Conservation (phyloP, 2,888 invertebrate genomes). For the Drosophila flavopinicola region DNA sequence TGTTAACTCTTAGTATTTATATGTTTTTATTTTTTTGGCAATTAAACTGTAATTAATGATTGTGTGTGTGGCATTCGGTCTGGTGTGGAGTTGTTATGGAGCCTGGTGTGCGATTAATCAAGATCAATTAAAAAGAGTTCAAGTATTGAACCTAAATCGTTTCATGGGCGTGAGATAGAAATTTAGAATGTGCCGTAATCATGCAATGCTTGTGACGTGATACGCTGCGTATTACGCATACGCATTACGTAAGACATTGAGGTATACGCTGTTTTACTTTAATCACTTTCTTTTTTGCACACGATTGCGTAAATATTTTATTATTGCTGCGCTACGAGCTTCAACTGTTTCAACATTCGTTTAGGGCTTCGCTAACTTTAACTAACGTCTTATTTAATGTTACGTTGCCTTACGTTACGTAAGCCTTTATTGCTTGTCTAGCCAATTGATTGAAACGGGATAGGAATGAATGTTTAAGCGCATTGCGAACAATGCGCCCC, state of each 20-base stretch:
- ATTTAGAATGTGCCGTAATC: conserved; percentile 54
- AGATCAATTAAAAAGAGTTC: conserved; percentile 78
- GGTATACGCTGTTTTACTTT: not conserved
- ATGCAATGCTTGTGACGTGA: conserved; percentile 41
- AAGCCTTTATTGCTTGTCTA: not conserved
- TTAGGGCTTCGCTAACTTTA: too few species aligned
- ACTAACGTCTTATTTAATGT: too few species aligned
- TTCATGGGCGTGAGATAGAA: conserved; percentile 61
- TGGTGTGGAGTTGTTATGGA: conserved; percentile 41
- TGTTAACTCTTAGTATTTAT: conserved; percentile 35
- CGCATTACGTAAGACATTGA: conserved; percentile 15
- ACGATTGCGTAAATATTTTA: too few species aligned
- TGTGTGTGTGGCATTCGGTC: conserved; percentile 50
- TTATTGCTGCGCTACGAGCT: too few species aligned
- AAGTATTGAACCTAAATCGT: conserved; percentile 71
- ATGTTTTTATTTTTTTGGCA: conserved; percentile 48
- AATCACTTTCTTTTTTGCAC: too few species aligned
- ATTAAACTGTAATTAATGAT: conserved; percentile 75
- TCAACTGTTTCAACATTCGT: too few species aligned
- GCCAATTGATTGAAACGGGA: conserved; percentile 5
- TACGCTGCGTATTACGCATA: conserved; percentile 8
- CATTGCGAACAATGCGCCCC: conserved; percentile 5
- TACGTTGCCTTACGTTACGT: too few species aligned
- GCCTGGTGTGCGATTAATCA: conserved; percentile 74
- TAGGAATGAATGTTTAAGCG: conserved; percentile 8